Percentiles rank a stretch among this genome's conserved stretches.
Conservation (phyloP, 1,140 invertebrate species). For the Lanistes nyassanus region DNA sequence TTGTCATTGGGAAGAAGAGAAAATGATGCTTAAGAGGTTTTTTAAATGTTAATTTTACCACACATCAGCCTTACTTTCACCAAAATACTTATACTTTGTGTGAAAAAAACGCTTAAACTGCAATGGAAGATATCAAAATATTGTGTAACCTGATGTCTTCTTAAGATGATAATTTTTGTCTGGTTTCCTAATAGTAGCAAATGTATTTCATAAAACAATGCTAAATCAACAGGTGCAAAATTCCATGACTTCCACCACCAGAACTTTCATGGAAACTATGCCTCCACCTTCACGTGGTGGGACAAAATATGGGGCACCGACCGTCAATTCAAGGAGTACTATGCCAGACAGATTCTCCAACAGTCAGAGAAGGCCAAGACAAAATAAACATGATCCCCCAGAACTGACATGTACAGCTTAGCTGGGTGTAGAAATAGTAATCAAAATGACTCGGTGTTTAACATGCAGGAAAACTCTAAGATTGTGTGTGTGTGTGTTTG, state of each 20-base stretch:
- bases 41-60: too few species aligned
- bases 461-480: too few species aligned
- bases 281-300: slow-evolving; percentile 61
- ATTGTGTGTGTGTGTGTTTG: too few species aligned
- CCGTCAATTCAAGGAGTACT: slow-evolving; percentile 51
- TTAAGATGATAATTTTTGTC: neutral
- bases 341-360: slow-evolving; percentile 18
- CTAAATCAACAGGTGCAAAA: slow-evolving; percentile 39
- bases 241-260: slow-evolving; percentile 63
- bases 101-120: too few species aligned
- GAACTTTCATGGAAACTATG: slow-evolving; percentile 61
- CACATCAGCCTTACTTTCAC: too few species aligned
- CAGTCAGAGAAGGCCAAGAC: slow-evolving; percentile 23
- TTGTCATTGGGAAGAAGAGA: too few species aligned
- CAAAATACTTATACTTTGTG: too few species aligned
- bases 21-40: too few species aligned
- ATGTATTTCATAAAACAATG: too few species aligned
- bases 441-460: too few species aligned
- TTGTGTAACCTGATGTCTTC: too few species aligned
- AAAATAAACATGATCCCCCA: neutral
- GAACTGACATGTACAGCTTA: neutral
- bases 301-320: slow-evolving; percentile 60
- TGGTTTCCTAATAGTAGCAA: neutral
- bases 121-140: too few species aligned
- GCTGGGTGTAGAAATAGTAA: neutral